These are phyloP conservation scores for Pterocles gutturalis DNA, from an alignment of 2,113 vertebrate genomes.

Conservation along the genomic window DNA sequence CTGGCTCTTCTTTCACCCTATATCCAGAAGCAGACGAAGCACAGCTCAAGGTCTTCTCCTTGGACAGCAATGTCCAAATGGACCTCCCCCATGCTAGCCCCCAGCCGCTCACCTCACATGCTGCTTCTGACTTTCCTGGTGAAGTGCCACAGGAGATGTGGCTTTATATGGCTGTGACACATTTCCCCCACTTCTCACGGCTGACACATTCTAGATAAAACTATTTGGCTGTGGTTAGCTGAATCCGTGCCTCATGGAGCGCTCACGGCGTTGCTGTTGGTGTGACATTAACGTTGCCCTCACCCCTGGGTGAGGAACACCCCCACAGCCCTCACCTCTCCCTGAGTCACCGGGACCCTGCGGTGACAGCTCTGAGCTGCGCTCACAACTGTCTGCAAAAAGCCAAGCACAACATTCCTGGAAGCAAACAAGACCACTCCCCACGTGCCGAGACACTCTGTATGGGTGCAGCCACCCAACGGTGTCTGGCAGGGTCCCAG, in stretches of 20 bases:
- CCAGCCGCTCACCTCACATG: fast-evolving
- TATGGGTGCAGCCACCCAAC: fast-evolving
- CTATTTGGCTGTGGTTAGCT: not conserved
- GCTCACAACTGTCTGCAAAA: not conserved
- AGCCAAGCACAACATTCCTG: not conserved
- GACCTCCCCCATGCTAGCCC: not conserved
- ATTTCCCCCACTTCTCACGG: not conserved
- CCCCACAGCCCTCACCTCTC: not conserved
- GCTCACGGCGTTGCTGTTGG: not conserved
- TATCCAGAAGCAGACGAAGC: not conserved
- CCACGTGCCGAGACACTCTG: not conserved
- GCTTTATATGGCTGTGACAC: not conserved
- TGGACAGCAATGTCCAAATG: not conserved
- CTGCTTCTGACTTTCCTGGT: not conserved
- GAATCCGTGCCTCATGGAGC: fast-evolving
- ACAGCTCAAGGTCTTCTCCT: not conserved
- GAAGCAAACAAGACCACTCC: not conserved
- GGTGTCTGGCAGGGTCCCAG: not conserved
- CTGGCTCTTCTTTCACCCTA: not conserved
- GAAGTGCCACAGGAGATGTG: not conserved
- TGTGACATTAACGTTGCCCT: not conserved
- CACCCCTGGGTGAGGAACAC: not conserved
- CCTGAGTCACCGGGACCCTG: not conserved
- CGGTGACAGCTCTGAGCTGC: fast-evolving
- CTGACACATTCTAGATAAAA: not conserved